Percentiles rank a stretch among this genome's conserved stretches.
These are phyloP conservation scores for Calliopsis andreniformis DNA, from an alignment of 1,140 invertebrate genomes.

Conservation along the genomic window DNA sequence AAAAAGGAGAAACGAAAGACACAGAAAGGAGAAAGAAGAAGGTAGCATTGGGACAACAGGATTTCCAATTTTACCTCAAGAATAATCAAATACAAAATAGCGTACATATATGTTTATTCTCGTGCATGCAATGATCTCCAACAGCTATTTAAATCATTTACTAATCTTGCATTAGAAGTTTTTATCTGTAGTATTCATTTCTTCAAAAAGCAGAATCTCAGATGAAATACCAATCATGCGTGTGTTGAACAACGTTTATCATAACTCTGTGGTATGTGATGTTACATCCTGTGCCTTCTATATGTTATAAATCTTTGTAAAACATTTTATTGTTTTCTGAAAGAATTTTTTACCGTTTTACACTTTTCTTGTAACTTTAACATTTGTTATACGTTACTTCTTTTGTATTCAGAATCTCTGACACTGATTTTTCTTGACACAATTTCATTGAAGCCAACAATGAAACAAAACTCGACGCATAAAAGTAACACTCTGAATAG, in stretches of 20 bases:
- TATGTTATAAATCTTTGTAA: slow-evolving; percentile 35
- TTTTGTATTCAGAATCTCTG: slow-evolving; percentile 32
- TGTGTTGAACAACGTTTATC: slow-evolving; percentile 29
- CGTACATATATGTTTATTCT: slow-evolving; percentile 61
- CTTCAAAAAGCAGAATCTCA: not conserved
- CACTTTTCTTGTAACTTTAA: not conserved
- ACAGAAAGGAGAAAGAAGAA: slow-evolving; percentile 91
- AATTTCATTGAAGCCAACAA: no score
- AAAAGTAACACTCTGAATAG: no score
- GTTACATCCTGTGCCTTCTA: slow-evolving; percentile 58
- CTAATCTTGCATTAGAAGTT: slow-evolving; percentile 35
- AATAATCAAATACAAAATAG: slow-evolving; percentile 44
- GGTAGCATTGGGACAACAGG: slow-evolving; percentile 84
- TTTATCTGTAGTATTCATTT: slow-evolving; percentile 32
- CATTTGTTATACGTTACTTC: not conserved
- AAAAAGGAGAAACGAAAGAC: slow-evolving; percentile 94
- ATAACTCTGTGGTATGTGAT: slow-evolving; percentile 32
- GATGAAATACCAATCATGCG: slow-evolving; percentile 8
- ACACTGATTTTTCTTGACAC: slow-evolving; percentile 20
- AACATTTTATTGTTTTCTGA: slow-evolving; percentile 24
- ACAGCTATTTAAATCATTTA: slow-evolving; percentile 42
- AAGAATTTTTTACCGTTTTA: slow-evolving; percentile 32
- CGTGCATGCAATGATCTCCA: slow-evolving; percentile 54
- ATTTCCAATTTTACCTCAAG: slow-evolving; percentile 41
- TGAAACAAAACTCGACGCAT: no score